Evolutionary conservation across 2,888 invertebrate genomes (phyloP).

Genomic region (Drosophila algonquin): DNA sequence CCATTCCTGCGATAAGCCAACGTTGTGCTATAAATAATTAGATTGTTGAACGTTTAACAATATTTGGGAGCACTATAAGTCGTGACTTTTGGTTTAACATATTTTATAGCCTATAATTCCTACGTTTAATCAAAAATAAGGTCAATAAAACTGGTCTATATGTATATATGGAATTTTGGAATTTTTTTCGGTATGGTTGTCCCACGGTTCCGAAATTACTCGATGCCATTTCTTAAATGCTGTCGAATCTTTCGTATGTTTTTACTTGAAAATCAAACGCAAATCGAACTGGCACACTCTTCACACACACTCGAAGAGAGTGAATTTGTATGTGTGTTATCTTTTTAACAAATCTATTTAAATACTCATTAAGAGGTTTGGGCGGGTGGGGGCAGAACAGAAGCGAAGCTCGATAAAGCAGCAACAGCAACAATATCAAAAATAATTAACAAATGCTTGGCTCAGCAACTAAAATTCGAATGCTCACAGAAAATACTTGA

Average conservation of each 20-base stretch:
- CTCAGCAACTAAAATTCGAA: constrained; percentile 55
- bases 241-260: constrained; percentile 2
- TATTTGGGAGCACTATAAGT: neutral
- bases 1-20: constrained; percentile 7
- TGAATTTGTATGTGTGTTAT: constrained; percentile 41
- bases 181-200: neutral
- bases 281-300: neutral
- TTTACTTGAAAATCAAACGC: neutral
- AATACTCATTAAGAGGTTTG: constrained; percentile 50
- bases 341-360: constrained; percentile 56
- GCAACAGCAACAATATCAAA: constrained; percentile 29
- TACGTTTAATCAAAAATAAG: no score
- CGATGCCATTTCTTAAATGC: neutral
- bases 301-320: constrained; percentile 1
- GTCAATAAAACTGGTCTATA: no score
- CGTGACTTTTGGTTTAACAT: neutral
- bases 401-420: constrained; percentile 65
- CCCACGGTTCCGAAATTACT: neutral
- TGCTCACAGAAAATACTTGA: constrained; percentile 36
- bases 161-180: neutral
- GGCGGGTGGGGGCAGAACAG: constrained; percentile 43
- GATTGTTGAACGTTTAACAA: neutral
- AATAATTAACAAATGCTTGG: constrained; percentile 26
- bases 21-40: constrained; percentile 15
- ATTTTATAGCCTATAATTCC: neutral